These are phyloP conservation scores for Gastrophryne carolinensis DNA, from an alignment of 2,797 vertebrate genomes.

Conservation along the genomic window DNA sequence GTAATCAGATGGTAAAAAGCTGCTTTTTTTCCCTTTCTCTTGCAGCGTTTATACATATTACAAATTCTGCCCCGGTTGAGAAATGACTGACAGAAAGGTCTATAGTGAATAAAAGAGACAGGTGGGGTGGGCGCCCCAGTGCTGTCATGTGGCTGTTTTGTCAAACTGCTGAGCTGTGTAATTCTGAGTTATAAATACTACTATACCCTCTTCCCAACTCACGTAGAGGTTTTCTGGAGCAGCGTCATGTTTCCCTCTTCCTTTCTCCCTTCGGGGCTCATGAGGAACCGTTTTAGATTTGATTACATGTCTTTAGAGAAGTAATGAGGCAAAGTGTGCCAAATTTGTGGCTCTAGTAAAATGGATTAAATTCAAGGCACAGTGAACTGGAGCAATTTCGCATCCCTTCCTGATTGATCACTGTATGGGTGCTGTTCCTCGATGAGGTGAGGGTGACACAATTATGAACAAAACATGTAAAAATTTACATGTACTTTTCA, in stretches of 20 bases:
- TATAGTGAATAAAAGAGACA: background rate
- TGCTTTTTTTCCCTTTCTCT: no score
- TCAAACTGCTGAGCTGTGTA: constrained; percentile 36
- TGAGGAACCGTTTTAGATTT: background rate
- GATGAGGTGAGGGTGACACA: no score
- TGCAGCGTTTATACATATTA: no score
- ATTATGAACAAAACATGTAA: no score
- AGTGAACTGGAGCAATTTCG: no score
- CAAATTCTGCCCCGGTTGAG: no score
- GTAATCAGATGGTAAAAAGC: no score
- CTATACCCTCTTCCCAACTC: background rate
- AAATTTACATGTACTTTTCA: no score
- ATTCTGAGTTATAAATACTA: constrained; percentile 33
- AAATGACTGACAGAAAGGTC: background rate
- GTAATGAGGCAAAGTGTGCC: background rate
- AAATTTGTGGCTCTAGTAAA: background rate
- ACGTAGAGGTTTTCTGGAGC: background rate
- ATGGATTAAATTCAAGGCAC: background rate
- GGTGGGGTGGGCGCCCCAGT: background rate
- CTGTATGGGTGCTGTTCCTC: no score
- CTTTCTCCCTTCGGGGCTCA: background rate
- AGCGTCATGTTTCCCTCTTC: constrained; percentile 20
- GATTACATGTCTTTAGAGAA: background rate
- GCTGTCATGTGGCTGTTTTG: constrained; percentile 2
- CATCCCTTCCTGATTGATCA: no score